Percentiles rank a stretch among this genome's conserved stretches.
phyloP scores from a whole-genome alignment of 2,888 invertebrate species.

The Julus scanicus region DNA sequence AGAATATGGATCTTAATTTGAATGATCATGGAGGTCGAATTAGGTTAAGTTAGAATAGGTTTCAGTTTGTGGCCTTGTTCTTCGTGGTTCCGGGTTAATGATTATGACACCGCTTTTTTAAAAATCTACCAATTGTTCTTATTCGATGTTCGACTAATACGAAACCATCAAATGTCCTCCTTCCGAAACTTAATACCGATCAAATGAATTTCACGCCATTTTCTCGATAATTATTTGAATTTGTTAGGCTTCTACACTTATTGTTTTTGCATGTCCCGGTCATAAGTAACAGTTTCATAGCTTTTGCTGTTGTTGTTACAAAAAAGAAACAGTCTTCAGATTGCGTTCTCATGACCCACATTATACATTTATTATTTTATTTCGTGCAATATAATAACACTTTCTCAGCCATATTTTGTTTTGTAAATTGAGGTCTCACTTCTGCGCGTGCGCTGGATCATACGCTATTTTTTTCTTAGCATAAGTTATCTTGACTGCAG shows the following conservation, averaged over 20 bases:
- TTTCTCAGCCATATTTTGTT: constrained; percentile 17
- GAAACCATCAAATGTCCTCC: neutral
- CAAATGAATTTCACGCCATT: constrained; percentile 24
- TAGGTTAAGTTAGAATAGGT: no score
- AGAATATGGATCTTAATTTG: neutral
- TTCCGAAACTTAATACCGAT: constrained; percentile 17
- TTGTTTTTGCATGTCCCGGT: neutral
- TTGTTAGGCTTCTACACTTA: neutral
- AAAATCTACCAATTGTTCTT: neutral
- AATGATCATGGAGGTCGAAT: no score
- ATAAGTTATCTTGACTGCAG: neutral
- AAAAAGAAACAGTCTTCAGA: neutral
- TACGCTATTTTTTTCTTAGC: neutral
- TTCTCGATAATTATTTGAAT: constrained; percentile 30
- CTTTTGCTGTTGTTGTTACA: neutral
- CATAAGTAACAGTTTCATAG: neutral
- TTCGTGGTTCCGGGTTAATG: neutral
- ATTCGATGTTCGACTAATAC: neutral
- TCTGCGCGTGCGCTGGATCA: neutral
- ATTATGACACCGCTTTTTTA: neutral
- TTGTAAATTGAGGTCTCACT: neutral
- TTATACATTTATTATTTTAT: constrained; percentile 14
- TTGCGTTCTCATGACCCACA: constrained; percentile 32
- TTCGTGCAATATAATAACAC: constrained; percentile 25
- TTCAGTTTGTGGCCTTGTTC: neutral